Evolutionary conservation across 2,888 invertebrate genomes (phyloP).

Genomic region (Temnothorax rugatulus): DNA sequence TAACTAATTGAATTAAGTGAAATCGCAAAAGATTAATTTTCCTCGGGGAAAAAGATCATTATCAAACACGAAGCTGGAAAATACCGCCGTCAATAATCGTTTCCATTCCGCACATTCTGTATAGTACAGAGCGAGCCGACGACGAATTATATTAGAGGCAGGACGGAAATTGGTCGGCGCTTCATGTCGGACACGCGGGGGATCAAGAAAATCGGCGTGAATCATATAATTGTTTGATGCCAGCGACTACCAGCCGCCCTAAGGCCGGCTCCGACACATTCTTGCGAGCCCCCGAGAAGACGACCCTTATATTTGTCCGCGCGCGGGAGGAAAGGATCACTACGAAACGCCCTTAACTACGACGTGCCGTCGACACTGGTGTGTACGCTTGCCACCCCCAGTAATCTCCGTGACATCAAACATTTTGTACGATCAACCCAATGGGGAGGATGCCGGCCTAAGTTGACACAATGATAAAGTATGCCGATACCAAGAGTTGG

Average conservation of each 20-base stretch:
- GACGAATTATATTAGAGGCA: constrained; percentile 30
- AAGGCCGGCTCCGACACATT: constrained; percentile 29
- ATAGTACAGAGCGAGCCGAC: not conserved
- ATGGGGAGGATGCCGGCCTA: constrained; percentile 11
- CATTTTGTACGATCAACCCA: constrained; percentile 43
- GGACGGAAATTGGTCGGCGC: constrained; percentile 16
- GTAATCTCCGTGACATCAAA: constrained; percentile 59
- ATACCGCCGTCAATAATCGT: not conserved
- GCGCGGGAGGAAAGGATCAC: constrained; percentile 57
- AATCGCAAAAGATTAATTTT: not conserved
- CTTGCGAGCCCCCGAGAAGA: constrained; percentile 42
- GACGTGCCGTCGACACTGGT: constrained; percentile 46
- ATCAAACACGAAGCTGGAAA: not conserved
- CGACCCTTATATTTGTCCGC: constrained; percentile 57
- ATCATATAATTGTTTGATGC: constrained; percentile 62
- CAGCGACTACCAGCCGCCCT: constrained; percentile 12
- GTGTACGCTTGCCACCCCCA: constrained; percentile 42
- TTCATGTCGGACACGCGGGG: not conserved
- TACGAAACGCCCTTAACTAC: constrained; percentile 58
- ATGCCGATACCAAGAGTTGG: constrained; percentile 29
- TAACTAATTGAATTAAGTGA: not conserved
- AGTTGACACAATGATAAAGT: constrained; percentile 50
- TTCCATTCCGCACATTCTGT: not conserved
- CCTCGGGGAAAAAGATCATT: not conserved
- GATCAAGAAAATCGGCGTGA: constrained; percentile 53